Evolutionary conservation across 2,113 vertebrate species (phyloP), one percentile per base, ranked within the genome.

Genomic region (Sialia sialis): DNA sequence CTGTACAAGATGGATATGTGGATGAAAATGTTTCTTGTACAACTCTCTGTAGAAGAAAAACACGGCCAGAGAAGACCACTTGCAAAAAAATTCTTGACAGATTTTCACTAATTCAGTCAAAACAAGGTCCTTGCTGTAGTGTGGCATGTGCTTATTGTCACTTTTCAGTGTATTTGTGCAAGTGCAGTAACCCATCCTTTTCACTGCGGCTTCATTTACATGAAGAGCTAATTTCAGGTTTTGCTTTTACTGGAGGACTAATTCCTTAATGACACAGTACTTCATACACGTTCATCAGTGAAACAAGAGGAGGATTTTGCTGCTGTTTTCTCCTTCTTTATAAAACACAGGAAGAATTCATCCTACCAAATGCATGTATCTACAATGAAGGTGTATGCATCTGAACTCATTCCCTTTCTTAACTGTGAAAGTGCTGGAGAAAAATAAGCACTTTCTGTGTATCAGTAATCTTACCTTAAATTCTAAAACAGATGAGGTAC

Each of bases 391-490:
- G 2, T 34, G 4, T 46, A 48, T 41, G 34, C 14, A 22, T 7
- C 21, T 20, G 14, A 91, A 20, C 21, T 91, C 0, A 0, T 18
- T 52, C 16, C 5, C 13, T 79, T 77, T 48, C 80, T n/a, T 48
- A 77, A 48, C 22, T 0, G n/a, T n/a, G n/a, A n/a, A n/a, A n/a
- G n/a, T n/a, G 0, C 7, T 68, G 43, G n/a, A 91, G 26, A 48
- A 91, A 88, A 94, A 80, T 4, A 55, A 68, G 2, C 11, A 54
- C 4, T 44, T 92, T 23, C 38, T 60, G 9, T 39, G 17, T 56
- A 36, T 56, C 10, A 46, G 85, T 63, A 41, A 34, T 63, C 48
- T 87, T n/a, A 63, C 44, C 34, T 2, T 68, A 26, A 68, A 73
- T 15, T 51, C 25, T 80, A 56, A 80, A 93, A 64, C 4, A 80